Evolutionary conservation across 2,888 invertebrate species (phyloP), one percentile per base, ranked within the genome.

Genomic region (Andrena bicolor): DNA sequence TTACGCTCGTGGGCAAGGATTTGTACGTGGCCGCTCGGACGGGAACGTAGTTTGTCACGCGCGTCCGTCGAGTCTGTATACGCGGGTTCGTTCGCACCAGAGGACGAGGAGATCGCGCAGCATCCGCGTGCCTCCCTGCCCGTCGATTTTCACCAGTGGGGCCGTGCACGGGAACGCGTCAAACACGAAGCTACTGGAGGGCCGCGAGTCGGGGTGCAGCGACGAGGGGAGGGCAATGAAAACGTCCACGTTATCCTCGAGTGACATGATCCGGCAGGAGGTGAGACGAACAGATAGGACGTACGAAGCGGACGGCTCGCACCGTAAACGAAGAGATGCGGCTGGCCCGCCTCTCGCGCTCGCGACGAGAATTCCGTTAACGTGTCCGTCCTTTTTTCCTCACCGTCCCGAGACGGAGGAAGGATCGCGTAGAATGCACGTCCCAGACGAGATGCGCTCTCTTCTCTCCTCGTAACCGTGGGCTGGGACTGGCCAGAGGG

Each of bases 201-300:
- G 68, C n/a, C 48, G 66, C 16, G 58, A 53, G 23, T 23, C 72
- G 68, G 87, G 81, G 83, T 79, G 85, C 70, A 74, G 78, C 80
- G 69, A 64, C 80, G 76, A 85, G 72, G 84, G 78, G 78, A 86
- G 79, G 73, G 81, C 73, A 77, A 93, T 93, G 93, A 93, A 93
- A 90, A 92, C 91, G 88, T 89, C 92, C 79, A 92, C 91, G 72
- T 89, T 89, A 74, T 84, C 90, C 73, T 85, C 89, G 60, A 86
- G 85, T 72, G 91, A 92, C 77, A 84, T 92, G 81, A 84, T 93
- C 66, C 92, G 91, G 82, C 92, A 91, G 72, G 93, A 93, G 93
- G 93, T 93, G 91, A 92, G 93, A 66, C 48, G 61, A 20, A 56
- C 56, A 23, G 4, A 41, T 26, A 23, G 56, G 10, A 26, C 56